Conservation (phyloP, 2,797 vertebrate genomes). For the Hypotaenidia philippensis region DNA sequence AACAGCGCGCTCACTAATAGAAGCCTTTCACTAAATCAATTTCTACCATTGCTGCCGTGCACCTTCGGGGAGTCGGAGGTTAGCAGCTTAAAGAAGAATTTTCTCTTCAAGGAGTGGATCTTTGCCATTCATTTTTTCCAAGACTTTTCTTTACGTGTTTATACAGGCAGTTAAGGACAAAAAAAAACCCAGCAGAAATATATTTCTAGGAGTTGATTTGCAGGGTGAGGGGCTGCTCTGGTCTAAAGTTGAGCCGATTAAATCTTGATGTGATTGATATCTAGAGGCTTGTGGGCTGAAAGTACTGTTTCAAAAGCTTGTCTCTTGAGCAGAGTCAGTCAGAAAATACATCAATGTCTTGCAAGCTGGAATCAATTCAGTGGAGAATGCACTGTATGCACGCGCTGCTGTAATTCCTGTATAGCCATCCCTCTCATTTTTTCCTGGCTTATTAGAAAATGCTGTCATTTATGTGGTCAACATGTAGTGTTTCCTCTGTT, state of each 20-base stretch:
- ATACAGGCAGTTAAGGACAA: background rate
- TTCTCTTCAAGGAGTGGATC: constrained; percentile 55
- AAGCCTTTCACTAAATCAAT: constrained; percentile 80
- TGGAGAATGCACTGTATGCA: constrained; percentile 41
- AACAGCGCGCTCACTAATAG: constrained; percentile 78
- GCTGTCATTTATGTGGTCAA: constrained; percentile 25
- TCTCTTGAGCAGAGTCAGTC: constrained; percentile 65
- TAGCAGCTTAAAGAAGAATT: constrained; percentile 54
- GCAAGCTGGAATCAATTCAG: constrained; percentile 52
- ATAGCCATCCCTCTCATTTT: constrained; percentile 35
- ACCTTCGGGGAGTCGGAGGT: constrained; percentile 52
- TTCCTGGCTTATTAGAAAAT: constrained; percentile 38
- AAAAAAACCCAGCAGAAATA: background rate
- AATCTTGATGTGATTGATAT: constrained; percentile 52
- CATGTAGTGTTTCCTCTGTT: constrained; percentile 19
- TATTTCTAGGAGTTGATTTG: background rate
- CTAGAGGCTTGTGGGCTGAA: constrained; percentile 49
- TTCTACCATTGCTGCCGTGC: constrained; percentile 62
- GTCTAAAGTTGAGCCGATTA: constrained; percentile 53
- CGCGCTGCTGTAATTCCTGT: constrained; percentile 53
- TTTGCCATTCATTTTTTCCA: constrained; percentile 50
- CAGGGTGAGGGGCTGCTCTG: constrained; percentile 1
- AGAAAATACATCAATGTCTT: constrained; percentile 68
- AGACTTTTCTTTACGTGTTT: constrained; percentile 11
- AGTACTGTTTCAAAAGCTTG: constrained; percentile 53